Conservation (phyloP, 2,113 vertebrate genomes). For the Manacus vitellinus region DNA sequence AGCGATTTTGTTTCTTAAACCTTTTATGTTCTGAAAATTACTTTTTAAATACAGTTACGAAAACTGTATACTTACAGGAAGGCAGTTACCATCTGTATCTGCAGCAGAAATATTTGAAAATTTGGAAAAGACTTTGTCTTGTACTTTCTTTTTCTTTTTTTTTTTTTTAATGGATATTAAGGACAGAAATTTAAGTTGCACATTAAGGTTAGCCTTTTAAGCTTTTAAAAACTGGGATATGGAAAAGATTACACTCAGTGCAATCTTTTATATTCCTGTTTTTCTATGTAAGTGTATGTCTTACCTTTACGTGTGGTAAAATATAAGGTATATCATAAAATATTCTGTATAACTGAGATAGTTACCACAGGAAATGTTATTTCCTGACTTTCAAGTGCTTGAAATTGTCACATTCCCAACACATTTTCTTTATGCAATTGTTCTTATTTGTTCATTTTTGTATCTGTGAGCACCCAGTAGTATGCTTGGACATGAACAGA, state of each 20-base stretch:
- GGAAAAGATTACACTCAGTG: neutral
- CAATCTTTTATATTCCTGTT: neutral
- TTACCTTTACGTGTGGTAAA: neutral
- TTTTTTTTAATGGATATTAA: neutral
- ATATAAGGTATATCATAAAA: constrained; percentile 13
- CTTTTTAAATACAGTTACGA: neutral
- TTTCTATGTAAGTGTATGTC: constrained; percentile 1
- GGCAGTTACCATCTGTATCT: neutral
- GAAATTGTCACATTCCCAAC: neutral
- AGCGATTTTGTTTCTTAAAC: neutral
- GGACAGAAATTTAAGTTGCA: neutral
- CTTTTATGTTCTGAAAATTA: neutral
- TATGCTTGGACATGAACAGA: neutral
- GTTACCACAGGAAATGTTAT: constrained; percentile 11
- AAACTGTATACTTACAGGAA: neutral
- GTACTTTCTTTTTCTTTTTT: neutral
- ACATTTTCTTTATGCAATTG: neutral
- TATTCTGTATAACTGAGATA: neutral
- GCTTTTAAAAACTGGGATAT: neutral
- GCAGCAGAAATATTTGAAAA: neutral
- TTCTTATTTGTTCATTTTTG: neutral
- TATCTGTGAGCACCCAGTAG: neutral
- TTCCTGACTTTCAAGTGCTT: neutral
- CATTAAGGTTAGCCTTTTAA: neutral
- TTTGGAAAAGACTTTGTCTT: neutral